These are phyloP conservation scores for Leptarthrus brevirostris DNA, from an alignment of 2,888 invertebrate genomes.

Conservation along the genomic window DNA sequence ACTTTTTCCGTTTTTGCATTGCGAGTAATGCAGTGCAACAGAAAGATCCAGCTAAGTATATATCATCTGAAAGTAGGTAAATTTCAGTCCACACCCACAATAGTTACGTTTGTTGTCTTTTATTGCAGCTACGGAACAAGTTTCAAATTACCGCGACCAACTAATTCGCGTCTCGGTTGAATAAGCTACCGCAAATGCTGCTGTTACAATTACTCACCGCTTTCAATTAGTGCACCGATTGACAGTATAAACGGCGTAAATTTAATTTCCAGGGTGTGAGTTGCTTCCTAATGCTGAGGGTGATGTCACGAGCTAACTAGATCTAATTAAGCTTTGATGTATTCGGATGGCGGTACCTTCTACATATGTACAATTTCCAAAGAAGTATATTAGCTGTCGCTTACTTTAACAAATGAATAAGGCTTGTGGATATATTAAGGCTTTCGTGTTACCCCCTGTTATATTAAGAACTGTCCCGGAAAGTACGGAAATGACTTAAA, in stretches of 20 bases:
- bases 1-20: conserved; percentile 33
- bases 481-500: too few relatives aligned
- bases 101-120: conserved; percentile 28
- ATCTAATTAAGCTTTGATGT: not conserved
- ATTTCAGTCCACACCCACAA: conserved; percentile 44
- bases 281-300: conserved; percentile 9
- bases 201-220: conserved; percentile 30
- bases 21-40: conserved; percentile 14
- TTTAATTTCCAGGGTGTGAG: conserved; percentile 36
- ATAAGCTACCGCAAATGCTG: not conserved
- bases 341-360: too few relatives aligned
- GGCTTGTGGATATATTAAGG: too few relatives aligned
- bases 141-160: not conserved
- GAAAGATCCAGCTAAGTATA: not conserved
- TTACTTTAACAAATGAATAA: too few relatives aligned
- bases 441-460: too few relatives aligned
- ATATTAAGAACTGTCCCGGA: too few relatives aligned
- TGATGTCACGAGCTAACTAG: conserved; percentile 32
- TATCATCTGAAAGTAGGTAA: not conserved
- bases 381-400: too few relatives aligned
- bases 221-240: not conserved
- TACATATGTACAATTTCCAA: too few relatives aligned
- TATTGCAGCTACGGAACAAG: not conserved
- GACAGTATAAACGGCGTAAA: conserved; percentile 14
- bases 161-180: not conserved